Evolutionary conservation across 2,888 invertebrate species (phyloP).

Genomic region (Coremacera marginata): DNA sequence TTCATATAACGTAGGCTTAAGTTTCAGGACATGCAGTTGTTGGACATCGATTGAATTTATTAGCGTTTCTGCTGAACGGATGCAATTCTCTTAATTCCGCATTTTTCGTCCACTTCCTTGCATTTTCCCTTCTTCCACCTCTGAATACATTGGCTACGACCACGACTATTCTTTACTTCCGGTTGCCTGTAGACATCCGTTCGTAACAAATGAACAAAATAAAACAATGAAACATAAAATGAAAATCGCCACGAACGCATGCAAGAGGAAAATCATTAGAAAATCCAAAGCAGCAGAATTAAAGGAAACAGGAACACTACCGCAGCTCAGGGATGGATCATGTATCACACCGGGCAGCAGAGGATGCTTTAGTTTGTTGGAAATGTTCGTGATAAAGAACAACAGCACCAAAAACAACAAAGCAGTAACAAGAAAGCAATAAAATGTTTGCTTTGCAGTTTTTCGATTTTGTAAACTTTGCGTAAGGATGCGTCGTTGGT

Average conservation of each 20-base stretch:
- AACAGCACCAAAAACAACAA: not conserved
- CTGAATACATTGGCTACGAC: not conserved
- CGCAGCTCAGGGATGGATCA: too few relatives aligned
- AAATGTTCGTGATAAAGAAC: too few relatives aligned
- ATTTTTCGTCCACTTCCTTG: not conserved
- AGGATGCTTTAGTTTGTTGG: too few relatives aligned
- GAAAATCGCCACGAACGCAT: not conserved
- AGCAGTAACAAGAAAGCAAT: conserved; percentile 27
- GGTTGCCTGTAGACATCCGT: conserved; percentile 20
- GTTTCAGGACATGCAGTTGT: conserved; percentile 34
- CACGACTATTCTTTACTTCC: conserved; percentile 11
- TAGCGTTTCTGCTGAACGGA: conserved; percentile 49
- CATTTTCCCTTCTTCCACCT: not conserved
- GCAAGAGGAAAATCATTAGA: too few relatives aligned
- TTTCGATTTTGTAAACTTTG: too few relatives aligned
- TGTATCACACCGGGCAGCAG: too few relatives aligned
- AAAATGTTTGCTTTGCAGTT: too few relatives aligned
- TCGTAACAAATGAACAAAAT: conserved; percentile 12
- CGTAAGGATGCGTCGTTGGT: too few relatives aligned
- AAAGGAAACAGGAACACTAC: too few relatives aligned
- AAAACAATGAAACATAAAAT: conserved; percentile 22
- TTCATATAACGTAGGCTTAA: not conserved
- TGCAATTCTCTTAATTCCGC: conserved; percentile 1
- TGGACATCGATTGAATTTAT: conserved; percentile 64
- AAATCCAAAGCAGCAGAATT: too few relatives aligned